phyloP scores from a whole-genome alignment of 2,797 vertebrate genomes.

The Decapterus maruadsi region DNA sequence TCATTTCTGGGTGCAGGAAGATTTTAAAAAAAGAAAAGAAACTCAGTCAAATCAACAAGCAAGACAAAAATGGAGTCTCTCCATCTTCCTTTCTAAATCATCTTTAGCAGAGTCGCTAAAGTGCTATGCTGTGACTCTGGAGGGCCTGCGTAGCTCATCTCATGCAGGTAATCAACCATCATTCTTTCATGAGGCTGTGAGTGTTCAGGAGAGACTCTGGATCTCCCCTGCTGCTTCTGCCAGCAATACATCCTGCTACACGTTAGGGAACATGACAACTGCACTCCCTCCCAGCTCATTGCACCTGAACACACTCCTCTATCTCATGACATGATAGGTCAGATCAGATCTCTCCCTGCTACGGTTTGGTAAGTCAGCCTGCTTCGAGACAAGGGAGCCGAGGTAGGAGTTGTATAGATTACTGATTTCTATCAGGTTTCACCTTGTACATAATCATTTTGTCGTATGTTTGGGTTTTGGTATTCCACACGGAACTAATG shows the following conservation, averaged over 20 bases:
- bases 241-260: constrained; percentile 82
- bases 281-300: constrained; percentile 75
- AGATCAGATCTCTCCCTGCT: constrained; percentile 52
- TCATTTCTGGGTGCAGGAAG: constrained; percentile 15
- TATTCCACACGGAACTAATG: constrained; percentile 1
- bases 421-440: constrained; percentile 35
- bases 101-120: constrained; percentile 34
- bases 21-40: not conserved
- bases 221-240: constrained; percentile 74
- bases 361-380: constrained; percentile 29
- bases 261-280: constrained; percentile 82
- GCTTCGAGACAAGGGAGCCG: constrained; percentile 19
- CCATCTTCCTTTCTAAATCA: constrained; percentile 36
- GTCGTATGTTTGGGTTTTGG: not conserved
- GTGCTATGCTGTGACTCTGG: constrained; percentile 61
- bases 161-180: constrained; percentile 85
- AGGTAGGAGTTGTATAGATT: constrained; percentile 24
- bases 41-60: constrained; percentile 11
- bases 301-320: constrained; percentile 74
- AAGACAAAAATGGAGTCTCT: constrained; percentile 23
- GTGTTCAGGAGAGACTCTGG: constrained; percentile 79
- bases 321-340: constrained; percentile 71
- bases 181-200: constrained; percentile 85
- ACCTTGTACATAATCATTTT: constrained; percentile 3
- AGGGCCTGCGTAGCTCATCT: constrained; percentile 75